Percentiles rank a stretch among this genome's conserved stretches.
These are phyloP conservation scores for Chloromyia formosa DNA, from an alignment of 2,888 invertebrate genomes.

Conservation along the genomic window DNA sequence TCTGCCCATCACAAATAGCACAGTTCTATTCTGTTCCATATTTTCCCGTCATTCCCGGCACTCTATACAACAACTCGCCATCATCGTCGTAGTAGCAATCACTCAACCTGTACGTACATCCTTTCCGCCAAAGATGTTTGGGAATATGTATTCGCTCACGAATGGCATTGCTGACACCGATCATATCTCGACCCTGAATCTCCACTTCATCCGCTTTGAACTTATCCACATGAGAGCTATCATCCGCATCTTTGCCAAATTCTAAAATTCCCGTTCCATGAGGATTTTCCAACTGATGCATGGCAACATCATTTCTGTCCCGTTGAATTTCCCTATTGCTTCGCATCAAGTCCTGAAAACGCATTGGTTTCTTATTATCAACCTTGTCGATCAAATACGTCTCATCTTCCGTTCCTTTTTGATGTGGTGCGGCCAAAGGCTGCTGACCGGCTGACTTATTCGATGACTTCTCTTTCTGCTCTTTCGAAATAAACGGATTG, in stretches of 20 bases:
- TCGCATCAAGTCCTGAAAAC: slow-evolving; percentile 29
- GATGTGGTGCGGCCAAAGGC: neutral
- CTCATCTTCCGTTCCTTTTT: neutral
- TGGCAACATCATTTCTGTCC: neutral
- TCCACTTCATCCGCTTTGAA: slow-evolving; percentile 59
- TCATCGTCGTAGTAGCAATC: slow-evolving; percentile 85
- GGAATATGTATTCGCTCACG: slow-evolving; percentile 75
- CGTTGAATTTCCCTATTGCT: slow-evolving; percentile 14
- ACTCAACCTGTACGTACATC: slow-evolving; percentile 76
- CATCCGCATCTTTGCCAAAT: neutral
- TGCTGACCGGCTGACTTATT: too few relatives aligned
- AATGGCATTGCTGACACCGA: slow-evolving; percentile 42
- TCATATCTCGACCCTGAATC: slow-evolving; percentile 57
- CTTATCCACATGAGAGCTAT: slow-evolving; percentile 51
- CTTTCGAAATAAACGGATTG: neutral
- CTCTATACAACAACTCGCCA: slow-evolving; percentile 81
- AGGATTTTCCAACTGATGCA: slow-evolving; percentile 21
- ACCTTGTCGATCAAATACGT: slow-evolving; percentile 30
- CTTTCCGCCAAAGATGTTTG: slow-evolving; percentile 69
- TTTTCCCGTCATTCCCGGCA: slow-evolving; percentile 71
- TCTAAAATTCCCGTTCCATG: slow-evolving; percentile 18
- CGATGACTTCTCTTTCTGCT: neutral
- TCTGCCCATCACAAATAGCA: too few relatives aligned
- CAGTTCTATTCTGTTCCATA: too few relatives aligned
- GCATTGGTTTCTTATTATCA: slow-evolving; percentile 18